Evolutionary conservation across 2,888 invertebrate species (phyloP).

Genomic region (Sarcophaga caerulescens): DNA sequence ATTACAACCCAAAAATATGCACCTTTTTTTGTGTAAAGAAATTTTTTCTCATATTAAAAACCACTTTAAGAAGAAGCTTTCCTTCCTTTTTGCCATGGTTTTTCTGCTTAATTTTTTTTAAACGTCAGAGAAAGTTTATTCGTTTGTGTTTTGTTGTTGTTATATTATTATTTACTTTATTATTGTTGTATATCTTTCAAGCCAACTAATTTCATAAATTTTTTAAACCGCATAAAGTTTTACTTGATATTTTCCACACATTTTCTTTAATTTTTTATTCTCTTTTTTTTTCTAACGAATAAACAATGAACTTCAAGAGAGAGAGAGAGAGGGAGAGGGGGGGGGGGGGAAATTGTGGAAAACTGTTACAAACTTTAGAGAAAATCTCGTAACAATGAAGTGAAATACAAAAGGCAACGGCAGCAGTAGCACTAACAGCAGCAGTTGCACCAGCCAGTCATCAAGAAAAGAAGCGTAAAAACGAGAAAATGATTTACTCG

Average conservation of each 20-base stretch:
- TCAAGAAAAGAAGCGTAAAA: conserved; percentile 1
- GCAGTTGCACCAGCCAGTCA: conserved; percentile 12
- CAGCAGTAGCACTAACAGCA: neutral
- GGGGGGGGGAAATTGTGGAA: neutral
- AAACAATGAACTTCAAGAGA: no score
- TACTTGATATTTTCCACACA: neutral
- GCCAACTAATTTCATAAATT: conserved; percentile 20
- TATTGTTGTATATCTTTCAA: neutral
- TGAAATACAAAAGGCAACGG: neutral
- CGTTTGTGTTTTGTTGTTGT: conserved; percentile 4
- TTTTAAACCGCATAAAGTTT: conserved; percentile 28
- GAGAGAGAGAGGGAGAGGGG: neutral
- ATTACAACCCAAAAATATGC: neutral
- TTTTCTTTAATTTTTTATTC: neutral
- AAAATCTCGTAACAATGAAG: conserved; percentile 30
- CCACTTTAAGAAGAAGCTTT: neutral
- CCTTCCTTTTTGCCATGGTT: neutral
- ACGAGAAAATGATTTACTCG: neutral
- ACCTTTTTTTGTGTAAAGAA: neutral
- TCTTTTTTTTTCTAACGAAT: neutral
- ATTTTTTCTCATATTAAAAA: conserved; percentile 6
- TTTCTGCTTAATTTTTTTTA: neutral
- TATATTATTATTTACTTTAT: conserved; percentile 27
- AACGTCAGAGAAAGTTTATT: neutral
- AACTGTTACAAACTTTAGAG: neutral